Base-by-base conservation (phyloP, 2,113 vertebrate species). In the Aepyceros melampus region DNA sequence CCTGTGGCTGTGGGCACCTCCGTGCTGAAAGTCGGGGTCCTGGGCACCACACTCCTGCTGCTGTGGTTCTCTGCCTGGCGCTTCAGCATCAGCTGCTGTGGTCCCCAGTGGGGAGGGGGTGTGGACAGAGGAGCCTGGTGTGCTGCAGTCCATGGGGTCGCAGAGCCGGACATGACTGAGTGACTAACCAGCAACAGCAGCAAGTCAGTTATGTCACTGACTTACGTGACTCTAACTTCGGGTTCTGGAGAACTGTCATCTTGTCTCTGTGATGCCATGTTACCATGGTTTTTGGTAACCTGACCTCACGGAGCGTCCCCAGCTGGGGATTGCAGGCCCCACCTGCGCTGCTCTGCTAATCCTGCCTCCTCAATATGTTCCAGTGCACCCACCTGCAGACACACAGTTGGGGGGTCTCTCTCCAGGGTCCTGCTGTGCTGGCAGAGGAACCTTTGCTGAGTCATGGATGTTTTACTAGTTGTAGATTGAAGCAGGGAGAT, bases 191-290 rank as follows among this genome's bases (percentile, higher is more conserved):
- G 36, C 23, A 7, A 43, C 36, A 76, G 71, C 71, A 76, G 29
- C 36, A 27, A 0, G 0, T 27, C 71, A 43, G 6, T 3, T 7
- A 14, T 1, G 36, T 14, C 36, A 14, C 40, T 76, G 40, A 43
- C 71, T 7, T 43, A 7, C 0, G 23, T 43, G 71, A 15, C 40
- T 76, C 7, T 76, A 27, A 27, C 23, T 27, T 71, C 6, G 0
- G 12, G 27, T 3, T 76, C 71, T 76, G 71, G 71, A 43, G 23
- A 43, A 14, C 40, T 43, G 23, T 27, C 12, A 1, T 43, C 36
- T 15, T 27, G 40, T 27, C 12, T 7, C 40, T 76, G 67, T 11
- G 23, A 14, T 43, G 23, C 71, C 71, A 7, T 2, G 36, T 76
- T 25, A 76, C 71, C 36, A 4, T 27, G 71, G 36, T 7, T 43